phyloP scores from a whole-genome alignment of 2,113 vertebrate genomes.

The Falcunculus frontatus region DNA sequence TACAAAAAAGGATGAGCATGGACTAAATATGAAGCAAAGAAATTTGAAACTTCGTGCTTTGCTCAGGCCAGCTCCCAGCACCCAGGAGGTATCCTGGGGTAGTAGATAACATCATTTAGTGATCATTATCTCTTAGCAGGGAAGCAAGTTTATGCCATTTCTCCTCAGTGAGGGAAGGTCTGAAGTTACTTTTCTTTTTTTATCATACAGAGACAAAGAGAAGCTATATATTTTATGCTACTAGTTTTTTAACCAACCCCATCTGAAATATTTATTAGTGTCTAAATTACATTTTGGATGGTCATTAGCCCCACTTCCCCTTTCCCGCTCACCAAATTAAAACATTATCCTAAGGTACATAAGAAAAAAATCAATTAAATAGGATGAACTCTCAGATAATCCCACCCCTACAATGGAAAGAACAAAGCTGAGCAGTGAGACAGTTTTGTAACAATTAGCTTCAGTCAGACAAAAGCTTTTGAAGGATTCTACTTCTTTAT shows the following conservation, averaged over 20 bases:
- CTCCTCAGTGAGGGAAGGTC: neutral
- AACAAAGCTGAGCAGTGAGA: neutral
- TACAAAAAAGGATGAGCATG: neutral
- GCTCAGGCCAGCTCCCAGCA: neutral
- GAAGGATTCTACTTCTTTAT: neutral
- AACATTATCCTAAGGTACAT: neutral
- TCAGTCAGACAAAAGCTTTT: neutral
- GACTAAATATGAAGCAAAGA: neutral
- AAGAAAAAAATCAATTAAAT: slow-evolving; percentile 19
- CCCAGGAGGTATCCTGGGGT: neutral
- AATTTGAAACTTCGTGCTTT: neutral
- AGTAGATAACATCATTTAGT: too few species aligned
- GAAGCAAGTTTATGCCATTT: neutral
- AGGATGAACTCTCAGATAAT: neutral
- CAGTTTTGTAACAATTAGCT: slow-evolving; percentile 2
- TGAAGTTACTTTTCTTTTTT: neutral
- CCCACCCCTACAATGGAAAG: neutral
- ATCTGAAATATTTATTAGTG: slow-evolving; percentile 24
- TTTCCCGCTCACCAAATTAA: slow-evolving; percentile 9
- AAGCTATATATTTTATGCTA: neutral
- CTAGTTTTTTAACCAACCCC: neutral
- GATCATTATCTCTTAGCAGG: neutral
- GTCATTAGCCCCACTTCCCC: neutral
- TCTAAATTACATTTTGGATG: neutral
- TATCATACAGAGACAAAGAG: neutral